Evolutionary conservation across 2,888 invertebrate species (phyloP), one percentile per base, ranked within the genome.

Genomic region (Lasioglossum pauxillum): DNA sequence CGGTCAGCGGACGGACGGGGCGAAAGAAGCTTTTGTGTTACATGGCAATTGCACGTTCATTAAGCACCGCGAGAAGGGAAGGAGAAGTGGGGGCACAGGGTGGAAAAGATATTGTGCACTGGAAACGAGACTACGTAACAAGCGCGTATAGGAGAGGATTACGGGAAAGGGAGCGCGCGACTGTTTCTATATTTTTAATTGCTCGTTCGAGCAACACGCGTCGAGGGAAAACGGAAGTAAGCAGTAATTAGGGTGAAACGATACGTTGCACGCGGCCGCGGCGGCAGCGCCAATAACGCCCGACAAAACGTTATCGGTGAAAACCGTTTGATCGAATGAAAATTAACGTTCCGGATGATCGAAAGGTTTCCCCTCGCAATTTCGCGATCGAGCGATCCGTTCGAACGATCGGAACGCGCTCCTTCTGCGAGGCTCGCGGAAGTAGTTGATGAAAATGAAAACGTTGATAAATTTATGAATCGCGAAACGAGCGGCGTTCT

Each of bases 1-100:
- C 71, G 84, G 64, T 23, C 44, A 41, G 35, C 23, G 35, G 71
- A 38, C 69, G 46, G 16, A 27, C 27, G 10, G 10, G 44, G 19
- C 23, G 60, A 27, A 57, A 38, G 67, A 31, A 49, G 67, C 84
- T 84, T 78, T 84, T 85, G 72, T 84, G 38, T 75, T 23, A 64
- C 60, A 19, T 53, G 16, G 27, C 71, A 35, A 69, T 67, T 67
- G 46, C 77, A 19, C 77, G 35, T 77, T 69, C 46, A 27, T 46
- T 73, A 27, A 73, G 44, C 31, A 44, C 60, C 60, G 27, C 14
- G 60, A n/a, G 16, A 27, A 2, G 27, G 60, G 60, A 1, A 7
- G 57, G 60, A 27, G 10, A 19, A n/a, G 57, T 0, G 57, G 60
- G 27, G 60, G 5, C 27, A 27, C 4, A 27, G 27, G 27, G 27